Percentiles rank a stretch among this genome's conserved stretches.
phyloP scores from a whole-genome alignment of 2,797 vertebrate genomes.

The Thripadectes ignobilis region DNA sequence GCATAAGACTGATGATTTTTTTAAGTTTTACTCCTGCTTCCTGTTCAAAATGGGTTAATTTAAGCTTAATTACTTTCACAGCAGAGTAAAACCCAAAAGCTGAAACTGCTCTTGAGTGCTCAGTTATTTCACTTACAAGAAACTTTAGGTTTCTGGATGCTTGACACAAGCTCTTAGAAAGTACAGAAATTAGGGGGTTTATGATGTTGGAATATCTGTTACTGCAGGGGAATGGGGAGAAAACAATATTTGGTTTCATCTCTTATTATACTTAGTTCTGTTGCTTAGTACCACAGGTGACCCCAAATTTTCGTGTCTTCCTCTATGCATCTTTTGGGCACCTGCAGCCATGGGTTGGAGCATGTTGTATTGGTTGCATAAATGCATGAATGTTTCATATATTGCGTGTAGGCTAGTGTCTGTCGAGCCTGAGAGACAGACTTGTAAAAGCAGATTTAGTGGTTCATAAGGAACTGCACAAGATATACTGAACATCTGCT shows the following conservation, averaged over 20 bases:
- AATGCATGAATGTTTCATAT: not conserved
- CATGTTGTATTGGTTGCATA: rapidly evolving
- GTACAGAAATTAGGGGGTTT: not conserved
- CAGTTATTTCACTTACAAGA: not conserved
- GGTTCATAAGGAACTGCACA: not conserved
- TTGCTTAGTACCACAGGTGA: not conserved
- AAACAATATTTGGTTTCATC: not conserved
- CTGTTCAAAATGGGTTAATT: not conserved
- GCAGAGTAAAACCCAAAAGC: not conserved
- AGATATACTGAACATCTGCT: not conserved
- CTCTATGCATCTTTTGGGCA: not conserved
- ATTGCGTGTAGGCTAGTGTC: not conserved
- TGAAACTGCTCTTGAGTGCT: not conserved
- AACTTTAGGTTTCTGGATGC: not conserved
- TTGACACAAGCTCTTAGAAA: not conserved
- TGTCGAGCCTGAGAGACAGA: not conserved
- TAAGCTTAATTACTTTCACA: not conserved
- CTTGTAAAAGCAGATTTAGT: conserved; percentile 4
- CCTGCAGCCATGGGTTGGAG: not conserved
- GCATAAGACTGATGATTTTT: not conserved
- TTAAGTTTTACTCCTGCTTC: not conserved
- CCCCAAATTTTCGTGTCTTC: not conserved
- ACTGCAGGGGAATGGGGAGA: not conserved
- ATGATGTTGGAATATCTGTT: not conserved
- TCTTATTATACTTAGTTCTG: not conserved